These are phyloP conservation scores for Myathropa florea DNA, from an alignment of 2,888 invertebrate species.

Conservation along the genomic window DNA sequence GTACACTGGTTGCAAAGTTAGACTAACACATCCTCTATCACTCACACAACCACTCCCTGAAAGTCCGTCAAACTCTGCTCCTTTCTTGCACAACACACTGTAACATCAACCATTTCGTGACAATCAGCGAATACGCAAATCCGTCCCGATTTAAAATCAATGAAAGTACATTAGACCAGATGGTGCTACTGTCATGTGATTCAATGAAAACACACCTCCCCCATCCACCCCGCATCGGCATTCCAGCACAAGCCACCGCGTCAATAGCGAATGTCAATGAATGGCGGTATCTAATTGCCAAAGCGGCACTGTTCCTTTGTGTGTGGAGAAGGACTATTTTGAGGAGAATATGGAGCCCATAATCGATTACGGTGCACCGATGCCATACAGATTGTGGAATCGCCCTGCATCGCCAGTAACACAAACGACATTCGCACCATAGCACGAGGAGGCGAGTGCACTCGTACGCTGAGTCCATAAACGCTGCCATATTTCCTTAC, in stretches of 20 bases:
- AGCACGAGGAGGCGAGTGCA: not conserved
- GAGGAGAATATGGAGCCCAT: constrained; percentile 17
- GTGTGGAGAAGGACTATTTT: constrained; percentile 22
- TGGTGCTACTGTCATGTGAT: not conserved
- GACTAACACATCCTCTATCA: too few species aligned
- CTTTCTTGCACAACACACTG: too few species aligned
- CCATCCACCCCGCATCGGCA: not conserved
- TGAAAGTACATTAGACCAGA: constrained; percentile 30
- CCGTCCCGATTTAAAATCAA: constrained; percentile 25
- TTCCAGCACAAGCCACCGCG: not conserved
- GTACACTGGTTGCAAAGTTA: too few species aligned
- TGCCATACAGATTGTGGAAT: constrained; percentile 32
- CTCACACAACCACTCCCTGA: too few species aligned
- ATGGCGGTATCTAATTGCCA: constrained; percentile 45
- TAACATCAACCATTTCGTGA: too few species aligned
- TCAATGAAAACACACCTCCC: not conserved
- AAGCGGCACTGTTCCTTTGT: constrained; percentile 13
- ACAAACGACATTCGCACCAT: not conserved
- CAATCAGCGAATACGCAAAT: not conserved
- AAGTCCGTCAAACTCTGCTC: too few species aligned
- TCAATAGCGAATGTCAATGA: constrained; percentile 43
- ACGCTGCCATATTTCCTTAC: constrained; percentile 57
- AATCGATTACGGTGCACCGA: constrained; percentile 44
- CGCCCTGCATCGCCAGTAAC: not conserved
- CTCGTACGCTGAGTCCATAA: constrained; percentile 40